Percentiles rank a stretch among this genome's conserved stretches.
Conservation (phyloP, 2,888 invertebrate genomes). For the Gibbula magus region DNA sequence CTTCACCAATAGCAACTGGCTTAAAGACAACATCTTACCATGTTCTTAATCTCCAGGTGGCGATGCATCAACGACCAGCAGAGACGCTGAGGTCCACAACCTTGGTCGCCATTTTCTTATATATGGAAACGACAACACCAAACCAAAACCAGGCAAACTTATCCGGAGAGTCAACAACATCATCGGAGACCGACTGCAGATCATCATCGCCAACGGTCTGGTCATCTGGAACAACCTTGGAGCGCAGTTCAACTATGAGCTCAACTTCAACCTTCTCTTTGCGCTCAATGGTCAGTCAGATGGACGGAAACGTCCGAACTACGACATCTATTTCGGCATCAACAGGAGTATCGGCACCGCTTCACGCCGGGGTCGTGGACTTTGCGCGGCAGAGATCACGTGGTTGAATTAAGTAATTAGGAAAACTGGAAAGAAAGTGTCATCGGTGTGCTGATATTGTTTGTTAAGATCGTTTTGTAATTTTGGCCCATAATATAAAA, state of each 20-base stretch:
- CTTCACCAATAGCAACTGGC: too few relatives aligned
- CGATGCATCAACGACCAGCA: neutral
- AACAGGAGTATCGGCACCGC: neutral
- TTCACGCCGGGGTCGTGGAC: neutral
- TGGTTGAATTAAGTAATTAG: neutral
- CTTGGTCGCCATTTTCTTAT: neutral
- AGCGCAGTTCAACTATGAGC: neutral
- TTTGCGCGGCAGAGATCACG: neutral
- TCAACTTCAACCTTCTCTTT: neutral
- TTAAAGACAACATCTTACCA: neutral
- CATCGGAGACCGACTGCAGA: neutral
- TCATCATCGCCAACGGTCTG: neutral
- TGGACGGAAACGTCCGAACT: neutral
- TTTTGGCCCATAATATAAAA: too few relatives aligned
- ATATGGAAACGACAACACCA: neutral
- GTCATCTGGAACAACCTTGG: slow-evolving; percentile 8
- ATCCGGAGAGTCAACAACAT: neutral
- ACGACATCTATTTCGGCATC: slow-evolving; percentile 10
- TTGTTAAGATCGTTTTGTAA: too few relatives aligned
- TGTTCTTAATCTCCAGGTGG: neutral
- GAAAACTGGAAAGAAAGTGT: too few relatives aligned
- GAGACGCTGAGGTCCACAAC: neutral
- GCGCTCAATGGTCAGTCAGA: neutral
- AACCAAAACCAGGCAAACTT: neutral
- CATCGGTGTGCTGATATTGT: too few relatives aligned